Evolutionary conservation across 2,888 invertebrate species (phyloP), one percentile per base, ranked within the genome.

Genomic region (Stenchaetothrips biformis): DNA sequence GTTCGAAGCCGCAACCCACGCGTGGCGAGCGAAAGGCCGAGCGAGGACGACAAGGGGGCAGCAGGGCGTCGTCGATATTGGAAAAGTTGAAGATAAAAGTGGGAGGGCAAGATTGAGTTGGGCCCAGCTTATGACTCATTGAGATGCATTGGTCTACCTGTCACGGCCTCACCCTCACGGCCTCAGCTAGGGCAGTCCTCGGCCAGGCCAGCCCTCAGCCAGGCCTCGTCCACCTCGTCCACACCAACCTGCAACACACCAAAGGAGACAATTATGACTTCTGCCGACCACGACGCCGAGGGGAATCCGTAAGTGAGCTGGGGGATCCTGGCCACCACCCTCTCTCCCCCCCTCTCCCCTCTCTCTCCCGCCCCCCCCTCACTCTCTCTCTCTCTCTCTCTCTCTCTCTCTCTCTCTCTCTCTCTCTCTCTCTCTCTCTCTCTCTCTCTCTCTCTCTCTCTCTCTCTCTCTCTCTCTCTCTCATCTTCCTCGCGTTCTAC

Each of bases 61-160:
- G 37, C 37, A 37, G 37, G 2, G 37, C 37, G 37, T 21, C 37
- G 37, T 21, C 67, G 67, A 67, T 67, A 67, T 67, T 67, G 67
- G 67, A 67, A 67, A 67, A 67, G 67, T 67, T 67, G 67, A 67
- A 18, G 67, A 21, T 67, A 67, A 67, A 67, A 67, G 21, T 67
- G 67, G 67, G 21, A 21, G 67, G 67, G 21, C 21, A 67, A 67
- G 67, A 67, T 67, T 67, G 67, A 21, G 67, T 67, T 21, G 21
- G 37, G 67, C 67, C 9, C 3, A 37, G 37, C 37, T n/a, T 67
- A 67, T 67, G 67, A 67, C 67, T 67, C 67, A 67, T 67, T 67
- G 67, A 67, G 67, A 67, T 67, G 67, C 67, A 67, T 67, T 67
- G 67, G 21, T 21, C 67, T 7, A 67, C 67, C 67, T 67, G 67